Percentiles rank a stretch among this genome's conserved stretches.
Conservation (phyloP, 2,113 vertebrate genomes). For the Nycticorax nycticorax region DNA sequence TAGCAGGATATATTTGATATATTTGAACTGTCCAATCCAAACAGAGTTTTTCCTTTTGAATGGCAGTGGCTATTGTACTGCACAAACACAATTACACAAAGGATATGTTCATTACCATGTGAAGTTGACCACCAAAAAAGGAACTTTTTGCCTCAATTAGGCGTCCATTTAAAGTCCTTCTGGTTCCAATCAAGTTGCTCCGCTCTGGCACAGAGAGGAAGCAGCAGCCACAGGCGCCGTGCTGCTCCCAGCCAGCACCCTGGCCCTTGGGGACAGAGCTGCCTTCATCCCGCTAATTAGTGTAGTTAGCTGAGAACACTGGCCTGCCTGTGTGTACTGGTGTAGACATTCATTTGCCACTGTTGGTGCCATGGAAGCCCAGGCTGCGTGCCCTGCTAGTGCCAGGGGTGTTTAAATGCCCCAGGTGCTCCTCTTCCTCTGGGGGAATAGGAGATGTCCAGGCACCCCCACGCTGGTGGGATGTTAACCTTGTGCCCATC, state of each 20-base stretch:
- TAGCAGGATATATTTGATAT: too few relatives aligned
- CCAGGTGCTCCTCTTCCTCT: neutral
- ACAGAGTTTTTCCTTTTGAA: neutral
- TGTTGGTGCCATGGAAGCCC: neutral
- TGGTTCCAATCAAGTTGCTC: neutral
- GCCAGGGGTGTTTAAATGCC: neutral
- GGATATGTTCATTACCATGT: neutral
- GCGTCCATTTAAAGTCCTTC: neutral
- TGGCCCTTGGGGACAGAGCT: neutral
- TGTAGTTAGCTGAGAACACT: neutral
- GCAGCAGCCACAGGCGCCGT: fast-evolving
- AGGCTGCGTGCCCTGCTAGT: neutral
- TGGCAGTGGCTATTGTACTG: neutral
- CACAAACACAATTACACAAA: neutral
- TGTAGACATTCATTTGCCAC: neutral
- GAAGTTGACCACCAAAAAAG: neutral
- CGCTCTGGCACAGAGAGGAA: neutral
- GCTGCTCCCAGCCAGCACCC: neutral
- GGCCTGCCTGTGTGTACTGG: neutral
- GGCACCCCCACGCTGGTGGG: fast-evolving
- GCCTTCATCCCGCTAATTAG: neutral
- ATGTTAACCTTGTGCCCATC: neutral
- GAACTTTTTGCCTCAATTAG: neutral
- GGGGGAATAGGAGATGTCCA: neutral
- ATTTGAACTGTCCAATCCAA: neutral